A percentile compares a stretch with the other conserved stretches of the same genome.
Evolutionary conservation across 1,140 invertebrate species (phyloP).

Genomic region (Lineus longissimus): DNA sequence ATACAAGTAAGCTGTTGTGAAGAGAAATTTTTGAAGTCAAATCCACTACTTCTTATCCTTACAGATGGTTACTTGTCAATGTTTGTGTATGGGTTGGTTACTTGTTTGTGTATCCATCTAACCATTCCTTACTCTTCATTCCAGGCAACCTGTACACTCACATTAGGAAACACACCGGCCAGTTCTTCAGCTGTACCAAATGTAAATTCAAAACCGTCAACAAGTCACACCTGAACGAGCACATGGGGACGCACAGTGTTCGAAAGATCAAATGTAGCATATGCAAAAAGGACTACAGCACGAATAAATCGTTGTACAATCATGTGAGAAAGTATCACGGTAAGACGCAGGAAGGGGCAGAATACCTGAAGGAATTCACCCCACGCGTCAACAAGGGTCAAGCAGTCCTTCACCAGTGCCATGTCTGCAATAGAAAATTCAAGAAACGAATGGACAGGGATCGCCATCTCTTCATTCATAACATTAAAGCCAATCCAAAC

Average conservation of each 20-base stretch:
- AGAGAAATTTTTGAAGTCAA: too few relatives aligned
- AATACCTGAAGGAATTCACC: slow-evolving; percentile 42
- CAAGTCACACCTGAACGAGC: slow-evolving; percentile 52
- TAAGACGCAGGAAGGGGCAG: slow-evolving; percentile 30
- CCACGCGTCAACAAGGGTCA: slow-evolving; percentile 21
- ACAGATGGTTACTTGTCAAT: too few relatives aligned
- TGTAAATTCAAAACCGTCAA: slow-evolving; percentile 52
- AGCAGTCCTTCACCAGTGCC: slow-evolving; percentile 51
- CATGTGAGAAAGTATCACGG: slow-evolving; percentile 52
- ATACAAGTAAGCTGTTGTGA: too few relatives aligned
- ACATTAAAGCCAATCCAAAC: slow-evolving; percentile 41
- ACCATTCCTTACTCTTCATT: too few relatives aligned
- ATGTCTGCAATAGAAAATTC: slow-evolving; percentile 53
- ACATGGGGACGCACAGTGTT: slow-evolving; percentile 45
- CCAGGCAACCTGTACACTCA: slow-evolving; percentile 54
- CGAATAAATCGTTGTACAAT: slow-evolving; percentile 50
- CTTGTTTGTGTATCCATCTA: too few relatives aligned
- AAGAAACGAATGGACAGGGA: slow-evolving; percentile 53
- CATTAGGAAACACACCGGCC: slow-evolving; percentile 54
- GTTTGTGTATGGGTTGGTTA: too few relatives aligned
- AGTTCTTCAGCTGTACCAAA: slow-evolving; percentile 46
- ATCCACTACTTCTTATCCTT: too few relatives aligned
- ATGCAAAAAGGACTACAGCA: slow-evolving; percentile 52
- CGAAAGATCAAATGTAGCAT: slow-evolving; percentile 43
- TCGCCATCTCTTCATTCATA: slow-evolving; percentile 51